Conservation (phyloP, 2,888 invertebrate genomes). For the Heliconius ismenius region DNA sequence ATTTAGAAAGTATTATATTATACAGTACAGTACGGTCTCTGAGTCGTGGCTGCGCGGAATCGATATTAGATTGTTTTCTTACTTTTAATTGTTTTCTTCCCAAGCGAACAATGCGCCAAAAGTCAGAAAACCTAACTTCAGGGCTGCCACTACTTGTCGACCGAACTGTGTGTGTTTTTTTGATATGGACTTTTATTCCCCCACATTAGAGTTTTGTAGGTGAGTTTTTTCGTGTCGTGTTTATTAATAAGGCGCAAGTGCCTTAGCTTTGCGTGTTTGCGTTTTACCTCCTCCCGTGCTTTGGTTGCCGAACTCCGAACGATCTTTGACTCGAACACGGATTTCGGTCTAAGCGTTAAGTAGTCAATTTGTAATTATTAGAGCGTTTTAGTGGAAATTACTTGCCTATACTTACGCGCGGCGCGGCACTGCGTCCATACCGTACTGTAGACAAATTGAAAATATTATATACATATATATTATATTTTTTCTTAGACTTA, state of each 20-base stretch:
- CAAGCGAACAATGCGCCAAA: too few relatives aligned
- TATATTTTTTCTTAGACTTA: constrained; percentile 62
- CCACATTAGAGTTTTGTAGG: constrained; percentile 61
- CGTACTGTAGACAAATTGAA: constrained; percentile 57
- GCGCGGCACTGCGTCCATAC: constrained; percentile 53
- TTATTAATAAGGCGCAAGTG: constrained; percentile 71
- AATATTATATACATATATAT: constrained; percentile 52
- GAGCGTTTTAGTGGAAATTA: constrained; percentile 63
- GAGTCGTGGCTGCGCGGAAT: not conserved
- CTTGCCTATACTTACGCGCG: constrained; percentile 55
- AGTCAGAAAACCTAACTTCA: too few relatives aligned
- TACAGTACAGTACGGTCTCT: not conserved
- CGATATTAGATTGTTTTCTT: too few relatives aligned
- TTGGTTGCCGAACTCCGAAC: constrained; percentile 26
- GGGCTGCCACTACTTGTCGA: not conserved
- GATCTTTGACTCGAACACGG: constrained; percentile 29
- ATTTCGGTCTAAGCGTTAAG: constrained; percentile 54
- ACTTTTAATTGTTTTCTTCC: too few relatives aligned
- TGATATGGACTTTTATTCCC: constrained; percentile 66
- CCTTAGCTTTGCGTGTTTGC: constrained; percentile 65
- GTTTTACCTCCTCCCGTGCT: constrained; percentile 55
- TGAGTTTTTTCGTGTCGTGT: constrained; percentile 72
- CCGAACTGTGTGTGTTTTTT: constrained; percentile 68
- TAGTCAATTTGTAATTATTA: constrained; percentile 68
- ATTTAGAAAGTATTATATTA: constrained; percentile 40